Conservation (phyloP, 2,888 invertebrate species). For the Dicroscelio sp. region DNA sequence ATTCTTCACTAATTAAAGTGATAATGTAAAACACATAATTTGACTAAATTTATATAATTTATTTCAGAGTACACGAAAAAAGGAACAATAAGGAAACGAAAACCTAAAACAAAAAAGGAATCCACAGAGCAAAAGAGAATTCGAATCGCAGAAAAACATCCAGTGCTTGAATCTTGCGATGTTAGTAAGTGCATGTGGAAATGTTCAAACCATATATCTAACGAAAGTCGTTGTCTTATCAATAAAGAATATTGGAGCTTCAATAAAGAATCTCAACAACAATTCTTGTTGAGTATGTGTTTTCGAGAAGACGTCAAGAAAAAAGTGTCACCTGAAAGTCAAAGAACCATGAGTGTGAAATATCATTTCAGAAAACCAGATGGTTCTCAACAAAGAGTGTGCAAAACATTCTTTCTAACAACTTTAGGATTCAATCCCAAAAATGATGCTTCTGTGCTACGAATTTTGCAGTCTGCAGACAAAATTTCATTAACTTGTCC, state of each 20-base stretch:
- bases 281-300: conserved; percentile 31
- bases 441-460: conserved; percentile 27
- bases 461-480: conserved; percentile 8
- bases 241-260: conserved; percentile 22
- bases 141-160: neutral
- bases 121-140: neutral
- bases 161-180: conserved; percentile 13
- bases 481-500: neutral
- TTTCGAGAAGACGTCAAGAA: conserved; percentile 36
- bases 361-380: conserved; percentile 13
- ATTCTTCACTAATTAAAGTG: too few relatives aligned
- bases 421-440: conserved; percentile 39
- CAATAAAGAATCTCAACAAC: conserved; percentile 15
- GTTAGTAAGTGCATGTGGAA: neutral
- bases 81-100: conserved; percentile 10
- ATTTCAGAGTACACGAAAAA: conserved; percentile 23
- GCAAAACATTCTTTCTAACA: conserved; percentile 53
- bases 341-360: conserved; percentile 20
- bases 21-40: too few relatives aligned
- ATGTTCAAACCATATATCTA: neutral
- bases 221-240: neutral
- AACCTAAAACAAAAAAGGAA: neutral
- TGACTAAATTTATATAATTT: too few relatives aligned
- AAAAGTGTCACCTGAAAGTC: neutral
- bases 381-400: conserved; percentile 30